Percentiles rank a stretch among this genome's conserved stretches.
phyloP scores from a whole-genome alignment of 2,888 invertebrate species.

The Spatulosminthurus flaviceps region DNA sequence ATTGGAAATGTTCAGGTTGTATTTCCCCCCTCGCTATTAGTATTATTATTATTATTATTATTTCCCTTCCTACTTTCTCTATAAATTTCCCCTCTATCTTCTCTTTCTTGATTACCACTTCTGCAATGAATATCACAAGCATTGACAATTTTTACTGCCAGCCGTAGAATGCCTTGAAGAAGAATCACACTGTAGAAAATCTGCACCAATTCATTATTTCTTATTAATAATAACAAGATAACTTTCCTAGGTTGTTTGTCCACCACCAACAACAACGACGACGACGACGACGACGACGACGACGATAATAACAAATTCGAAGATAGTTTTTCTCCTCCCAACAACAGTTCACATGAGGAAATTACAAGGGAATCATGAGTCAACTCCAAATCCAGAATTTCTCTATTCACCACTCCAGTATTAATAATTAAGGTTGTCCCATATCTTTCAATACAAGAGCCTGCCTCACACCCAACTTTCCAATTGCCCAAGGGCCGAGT shows the following conservation, averaged over 20 bases:
- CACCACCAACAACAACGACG: constrained; percentile 5
- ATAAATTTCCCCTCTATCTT: no score
- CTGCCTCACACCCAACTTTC: constrained; percentile 3
- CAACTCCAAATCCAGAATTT: background rate
- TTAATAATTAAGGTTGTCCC: no score
- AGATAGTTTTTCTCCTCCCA: no score
- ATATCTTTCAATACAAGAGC: background rate
- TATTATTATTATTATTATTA: no score
- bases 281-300: no score
- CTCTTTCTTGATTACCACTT: background rate
- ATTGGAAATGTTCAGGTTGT: background rate
- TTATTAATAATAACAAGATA: background rate
- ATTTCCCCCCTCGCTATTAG: no score
- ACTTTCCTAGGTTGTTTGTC: background rate
- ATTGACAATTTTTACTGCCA: background rate
- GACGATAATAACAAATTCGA: no score
- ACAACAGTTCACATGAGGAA: no score
- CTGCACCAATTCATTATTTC: background rate
- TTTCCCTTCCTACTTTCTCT: no score
- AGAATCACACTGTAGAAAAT: background rate
- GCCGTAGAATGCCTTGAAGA: no score
- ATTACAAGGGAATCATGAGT: no score
- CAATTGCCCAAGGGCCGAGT: constrained; percentile 9
- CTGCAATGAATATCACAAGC: background rate
- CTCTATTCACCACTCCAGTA: no score